Conservation (phyloP, 2,113 vertebrate species). For the Menidia beryllina region DNA sequence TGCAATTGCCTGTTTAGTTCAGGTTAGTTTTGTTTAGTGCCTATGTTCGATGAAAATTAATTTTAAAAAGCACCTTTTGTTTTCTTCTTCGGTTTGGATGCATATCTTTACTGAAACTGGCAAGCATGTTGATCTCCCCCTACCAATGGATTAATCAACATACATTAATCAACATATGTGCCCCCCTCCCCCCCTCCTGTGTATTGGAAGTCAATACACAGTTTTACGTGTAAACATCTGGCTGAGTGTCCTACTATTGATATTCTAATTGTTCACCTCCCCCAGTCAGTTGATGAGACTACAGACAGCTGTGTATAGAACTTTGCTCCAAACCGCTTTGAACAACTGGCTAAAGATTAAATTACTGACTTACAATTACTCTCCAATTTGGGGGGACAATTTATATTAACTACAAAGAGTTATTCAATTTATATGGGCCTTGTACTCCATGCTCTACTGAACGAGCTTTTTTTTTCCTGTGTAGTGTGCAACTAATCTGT, state of each 20-base stretch:
- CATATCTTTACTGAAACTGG: slow-evolving; percentile 49
- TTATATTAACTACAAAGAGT: neutral
- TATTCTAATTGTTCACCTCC: slow-evolving; percentile 62
- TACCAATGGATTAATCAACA: slow-evolving; percentile 45
- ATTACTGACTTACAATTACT: neutral
- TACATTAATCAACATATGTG: slow-evolving; percentile 50
- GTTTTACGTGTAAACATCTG: slow-evolving; percentile 63
- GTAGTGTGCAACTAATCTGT: neutral
- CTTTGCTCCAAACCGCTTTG: slow-evolving; percentile 21
- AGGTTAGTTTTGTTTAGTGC: neutral
- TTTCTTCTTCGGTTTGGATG: neutral
- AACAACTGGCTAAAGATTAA: slow-evolving; percentile 14
- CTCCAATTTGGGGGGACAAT: neutral
- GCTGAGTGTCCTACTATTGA: slow-evolving; percentile 51
- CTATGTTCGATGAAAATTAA: too few relatives aligned
- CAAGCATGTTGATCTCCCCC: neutral
- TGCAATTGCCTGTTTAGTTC: neutral
- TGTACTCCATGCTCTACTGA: neutral
- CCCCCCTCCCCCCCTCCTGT: slow-evolving; percentile 14
- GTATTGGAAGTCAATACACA: slow-evolving; percentile 48
- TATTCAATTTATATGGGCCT: neutral
- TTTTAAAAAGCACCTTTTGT: too few relatives aligned
- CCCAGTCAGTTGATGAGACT: slow-evolving; percentile 41
- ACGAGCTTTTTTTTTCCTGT: neutral
- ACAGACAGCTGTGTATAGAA: slow-evolving; percentile 27